Percentiles rank a stretch among this genome's conserved stretches.
Evolutionary conservation across 2,113 vertebrate species (phyloP).

Genomic region (Aspiorhynchus laticeps): DNA sequence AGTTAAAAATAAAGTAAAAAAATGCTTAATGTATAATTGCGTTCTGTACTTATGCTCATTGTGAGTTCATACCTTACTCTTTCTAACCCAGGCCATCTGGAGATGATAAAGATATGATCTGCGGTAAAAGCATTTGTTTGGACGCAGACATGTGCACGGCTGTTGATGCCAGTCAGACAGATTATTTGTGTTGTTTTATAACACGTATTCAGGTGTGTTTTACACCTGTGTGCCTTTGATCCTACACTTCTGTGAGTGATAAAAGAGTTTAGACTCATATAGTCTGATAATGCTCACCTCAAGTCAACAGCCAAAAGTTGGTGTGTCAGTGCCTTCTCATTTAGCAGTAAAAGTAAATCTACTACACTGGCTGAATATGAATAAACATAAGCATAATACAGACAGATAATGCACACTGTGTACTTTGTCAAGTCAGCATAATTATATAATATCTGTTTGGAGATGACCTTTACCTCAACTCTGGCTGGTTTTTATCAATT

Average conservation of each 20-base stretch:
- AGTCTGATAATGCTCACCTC: background rate
- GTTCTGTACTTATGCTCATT: background rate
- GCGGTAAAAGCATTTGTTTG: background rate
- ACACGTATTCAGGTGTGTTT: background rate
- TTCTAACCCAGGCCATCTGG: background rate
- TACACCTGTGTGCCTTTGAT: conserved; percentile 11
- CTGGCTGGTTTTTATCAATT: background rate
- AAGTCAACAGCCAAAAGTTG: background rate
- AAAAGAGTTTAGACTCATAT: background rate
- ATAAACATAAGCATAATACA: background rate
- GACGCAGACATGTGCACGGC: background rate
- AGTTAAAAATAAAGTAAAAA: background rate
- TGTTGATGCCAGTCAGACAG: background rate
- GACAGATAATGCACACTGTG: background rate
- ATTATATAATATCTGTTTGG: background rate
- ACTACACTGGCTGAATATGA: background rate
- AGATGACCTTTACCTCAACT: background rate
- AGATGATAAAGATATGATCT: conserved; percentile 23
- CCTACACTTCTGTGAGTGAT: background rate
- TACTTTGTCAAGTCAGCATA: background rate
- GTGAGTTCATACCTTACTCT: background rate
- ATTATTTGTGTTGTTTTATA: conserved; percentile 17
- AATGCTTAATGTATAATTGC: background rate
- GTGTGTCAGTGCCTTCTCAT: background rate
- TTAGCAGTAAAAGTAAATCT: background rate